Conservation (phyloP, 2,113 vertebrate genomes). For the Daboia siamensis region DNA sequence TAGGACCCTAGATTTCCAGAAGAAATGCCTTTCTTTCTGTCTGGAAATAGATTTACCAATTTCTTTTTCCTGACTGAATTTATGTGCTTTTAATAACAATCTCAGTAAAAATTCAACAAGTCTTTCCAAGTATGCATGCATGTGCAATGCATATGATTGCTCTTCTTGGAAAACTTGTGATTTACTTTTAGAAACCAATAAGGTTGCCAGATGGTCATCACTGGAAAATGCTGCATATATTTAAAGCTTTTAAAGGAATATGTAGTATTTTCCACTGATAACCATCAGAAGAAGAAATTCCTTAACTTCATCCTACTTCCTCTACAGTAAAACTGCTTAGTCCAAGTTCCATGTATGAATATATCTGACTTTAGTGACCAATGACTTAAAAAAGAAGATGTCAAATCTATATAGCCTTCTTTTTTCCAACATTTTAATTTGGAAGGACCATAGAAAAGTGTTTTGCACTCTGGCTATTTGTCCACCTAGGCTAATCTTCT, state of each 20-base stretch:
- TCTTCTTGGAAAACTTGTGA: neutral
- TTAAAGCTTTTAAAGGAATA: neutral
- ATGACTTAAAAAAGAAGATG: neutral
- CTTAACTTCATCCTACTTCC: neutral
- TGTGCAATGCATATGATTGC: neutral
- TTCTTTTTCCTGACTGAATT: neutral
- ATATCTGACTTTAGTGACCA: neutral
- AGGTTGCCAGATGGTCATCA: neutral
- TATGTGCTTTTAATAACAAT: neutral
- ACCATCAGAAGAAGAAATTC: neutral
- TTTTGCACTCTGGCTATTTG: neutral
- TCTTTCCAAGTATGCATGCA: neutral
- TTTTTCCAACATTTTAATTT: neutral
- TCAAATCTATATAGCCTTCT: neutral
- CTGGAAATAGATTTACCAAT: neutral
- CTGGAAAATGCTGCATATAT: neutral
- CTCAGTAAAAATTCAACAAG: neutral
- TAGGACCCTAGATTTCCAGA: neutral
- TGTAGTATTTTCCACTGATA: neutral
- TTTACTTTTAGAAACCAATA: neutral
- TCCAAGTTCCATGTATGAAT: neutral
- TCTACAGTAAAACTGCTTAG: neutral
- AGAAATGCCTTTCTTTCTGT: neutral
- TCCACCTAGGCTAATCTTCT: neutral
- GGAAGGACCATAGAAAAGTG: neutral